Percentiles rank a stretch among this genome's conserved stretches.
Conservation (phyloP, 2,113 vertebrate species). For the Baryphthengus martii region DNA sequence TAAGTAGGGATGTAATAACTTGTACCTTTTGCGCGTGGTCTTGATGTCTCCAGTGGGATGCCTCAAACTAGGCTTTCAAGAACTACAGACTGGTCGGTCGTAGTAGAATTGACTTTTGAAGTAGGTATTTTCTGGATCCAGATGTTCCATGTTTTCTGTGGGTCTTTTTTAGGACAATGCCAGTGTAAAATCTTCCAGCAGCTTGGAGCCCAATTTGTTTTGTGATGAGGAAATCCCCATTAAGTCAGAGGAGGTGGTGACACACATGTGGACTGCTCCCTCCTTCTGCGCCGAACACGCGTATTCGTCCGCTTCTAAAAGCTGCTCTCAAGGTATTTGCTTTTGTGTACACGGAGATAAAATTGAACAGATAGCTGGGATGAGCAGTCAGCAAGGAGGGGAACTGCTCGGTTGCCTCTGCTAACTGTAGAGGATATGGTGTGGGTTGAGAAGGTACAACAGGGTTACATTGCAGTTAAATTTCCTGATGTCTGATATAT, state of each 20-base stretch:
- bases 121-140: neutral
- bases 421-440: neutral
- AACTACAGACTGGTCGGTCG: neutral
- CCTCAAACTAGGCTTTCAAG: neutral
- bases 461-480: neutral
- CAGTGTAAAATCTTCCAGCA: slow-evolving; percentile 92
- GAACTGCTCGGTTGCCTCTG: neutral
- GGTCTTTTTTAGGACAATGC: slow-evolving; percentile 84
- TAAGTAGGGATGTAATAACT: neutral
- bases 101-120: neutral
- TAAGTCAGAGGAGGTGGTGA: slow-evolving; percentile 98
- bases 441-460: neutral
- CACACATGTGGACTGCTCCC: slow-evolving; percentile 95
- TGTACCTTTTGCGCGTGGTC: neutral
- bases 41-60: neutral
- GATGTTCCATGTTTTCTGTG: neutral
- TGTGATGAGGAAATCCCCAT: slow-evolving; percentile 99
- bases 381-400: neutral
- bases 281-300: slow-evolving; percentile 97
- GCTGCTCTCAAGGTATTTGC: slow-evolving; percentile 88
- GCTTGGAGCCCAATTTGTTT: slow-evolving; percentile 87
- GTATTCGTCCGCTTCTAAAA: slow-evolving; percentile 97
- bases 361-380: neutral
- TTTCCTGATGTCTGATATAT: neutral
- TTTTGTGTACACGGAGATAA: neutral